phyloP scores from a whole-genome alignment of 2,888 invertebrate genomes.

The Chymomyza procnemis region DNA sequence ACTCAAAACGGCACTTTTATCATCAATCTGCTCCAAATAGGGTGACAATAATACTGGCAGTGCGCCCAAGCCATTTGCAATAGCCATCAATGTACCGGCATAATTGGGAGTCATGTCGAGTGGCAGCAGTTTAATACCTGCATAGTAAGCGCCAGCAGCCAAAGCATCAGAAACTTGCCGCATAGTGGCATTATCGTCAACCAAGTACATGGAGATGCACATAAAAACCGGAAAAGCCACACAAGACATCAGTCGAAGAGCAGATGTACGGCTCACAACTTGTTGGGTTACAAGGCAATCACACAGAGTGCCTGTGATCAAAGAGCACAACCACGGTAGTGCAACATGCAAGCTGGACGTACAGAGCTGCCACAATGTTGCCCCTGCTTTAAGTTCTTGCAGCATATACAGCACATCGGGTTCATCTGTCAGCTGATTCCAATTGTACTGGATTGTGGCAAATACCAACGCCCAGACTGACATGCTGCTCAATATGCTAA shows the following conservation, averaged over 20 bases:
- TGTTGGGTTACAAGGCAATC: constrained; percentile 81
- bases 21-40: neutral
- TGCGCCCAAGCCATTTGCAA: constrained; percentile 18
- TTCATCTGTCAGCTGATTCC: constrained; percentile 77
- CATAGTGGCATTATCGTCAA: neutral
- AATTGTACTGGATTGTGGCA: constrained; percentile 83
- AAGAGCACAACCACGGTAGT: constrained; percentile 81
- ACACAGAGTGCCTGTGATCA: constrained; percentile 82
- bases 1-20: neutral
- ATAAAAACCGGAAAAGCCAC: constrained; percentile 79
- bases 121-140: constrained; percentile 10
- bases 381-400: constrained; percentile 36
- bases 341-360: constrained; percentile 80
- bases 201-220: constrained; percentile 78
- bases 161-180: constrained; percentile 38
- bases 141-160: constrained; percentile 74
- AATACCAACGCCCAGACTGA: constrained; percentile 86
- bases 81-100: constrained; percentile 14
- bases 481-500: constrained; percentile 82
- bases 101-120: constrained; percentile 19
- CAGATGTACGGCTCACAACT: constrained; percentile 71
- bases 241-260: constrained; percentile 79
- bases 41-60: constrained; percentile 5
- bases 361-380: constrained; percentile 40
- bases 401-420: constrained; percentile 26